Percentiles rank a stretch among this genome's conserved stretches.
These are phyloP conservation scores for Pollenia labialis DNA, from an alignment of 2,888 invertebrate genomes.

Conservation along the genomic window DNA sequence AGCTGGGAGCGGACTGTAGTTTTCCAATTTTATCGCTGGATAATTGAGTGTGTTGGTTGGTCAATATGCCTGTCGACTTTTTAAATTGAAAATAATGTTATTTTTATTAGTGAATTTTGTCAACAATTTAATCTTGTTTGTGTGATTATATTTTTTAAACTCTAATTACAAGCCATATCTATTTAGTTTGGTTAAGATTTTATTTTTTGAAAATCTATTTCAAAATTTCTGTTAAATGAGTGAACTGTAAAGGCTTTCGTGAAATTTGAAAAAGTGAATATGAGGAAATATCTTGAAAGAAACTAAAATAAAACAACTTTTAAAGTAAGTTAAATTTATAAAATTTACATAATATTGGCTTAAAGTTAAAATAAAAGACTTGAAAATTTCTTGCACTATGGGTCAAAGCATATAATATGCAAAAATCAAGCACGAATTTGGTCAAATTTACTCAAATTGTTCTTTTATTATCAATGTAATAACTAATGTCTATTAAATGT, in stretches of 20 bases:
- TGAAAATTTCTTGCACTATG: too few species aligned
- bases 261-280: neutral
- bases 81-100: conserved; percentile 60
- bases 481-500: too few species aligned
- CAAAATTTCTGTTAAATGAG: neutral
- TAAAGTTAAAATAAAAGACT: too few species aligned
- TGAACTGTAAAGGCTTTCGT: neutral
- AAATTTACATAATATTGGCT: too few species aligned
- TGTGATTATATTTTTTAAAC: conserved; percentile 7
- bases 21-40: conserved; percentile 57
- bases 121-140: conserved; percentile 66
- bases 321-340: too few species aligned
- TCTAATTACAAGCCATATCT: conserved; percentile 40
- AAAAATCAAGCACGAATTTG: too few species aligned
- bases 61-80: conserved; percentile 37
- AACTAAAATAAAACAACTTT: too few species aligned
- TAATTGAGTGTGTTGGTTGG: conserved; percentile 59
- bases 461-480: too few species aligned
- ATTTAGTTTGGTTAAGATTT: neutral
- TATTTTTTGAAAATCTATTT: neutral
- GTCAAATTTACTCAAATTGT: too few species aligned
- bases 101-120: conserved; percentile 62
- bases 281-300: neutral
- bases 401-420: too few species aligned
- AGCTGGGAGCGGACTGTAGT: conserved; percentile 6